Percentiles rank a stretch among this genome's conserved stretches.
phyloP scores from a whole-genome alignment of 2,113 vertebrate genomes.

The Macroglossus sobrinus region DNA sequence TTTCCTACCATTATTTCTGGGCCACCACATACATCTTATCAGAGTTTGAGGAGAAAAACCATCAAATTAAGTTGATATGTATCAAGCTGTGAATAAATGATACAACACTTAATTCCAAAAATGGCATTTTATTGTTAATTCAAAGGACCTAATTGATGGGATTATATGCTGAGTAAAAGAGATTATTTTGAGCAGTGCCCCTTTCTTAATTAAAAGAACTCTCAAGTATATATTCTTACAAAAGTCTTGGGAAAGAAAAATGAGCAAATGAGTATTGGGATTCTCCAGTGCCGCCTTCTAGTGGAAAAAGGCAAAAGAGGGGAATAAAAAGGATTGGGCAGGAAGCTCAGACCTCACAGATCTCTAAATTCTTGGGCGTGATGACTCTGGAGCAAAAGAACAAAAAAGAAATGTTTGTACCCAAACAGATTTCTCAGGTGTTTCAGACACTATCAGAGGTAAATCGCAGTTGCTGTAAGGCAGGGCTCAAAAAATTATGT shows the following conservation, averaged over 20 bases:
- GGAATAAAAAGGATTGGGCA: neutral
- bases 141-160: neutral
- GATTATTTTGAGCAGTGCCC: neutral
- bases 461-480: neutral
- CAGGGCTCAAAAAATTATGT: neutral
- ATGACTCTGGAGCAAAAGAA: neutral
- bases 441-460: neutral
- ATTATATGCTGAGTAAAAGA: neutral
- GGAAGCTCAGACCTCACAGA: neutral
- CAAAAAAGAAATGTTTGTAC: neutral
- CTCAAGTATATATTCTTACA: neutral
- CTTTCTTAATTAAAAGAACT: constrained; percentile 9
- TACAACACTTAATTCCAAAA: neutral
- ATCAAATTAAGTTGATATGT: neutral
- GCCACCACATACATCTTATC: neutral
- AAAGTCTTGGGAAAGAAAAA: neutral
- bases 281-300: neutral
- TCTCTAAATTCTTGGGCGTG: neutral
- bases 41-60: neutral
- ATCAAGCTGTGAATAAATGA: neutral
- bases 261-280: neutral
- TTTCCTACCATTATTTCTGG: neutral
- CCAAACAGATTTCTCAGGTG: neutral
- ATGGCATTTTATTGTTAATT: neutral
- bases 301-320: neutral